Conservation (phyloP, 2,888 invertebrate genomes). For the Troilus luridus region DNA sequence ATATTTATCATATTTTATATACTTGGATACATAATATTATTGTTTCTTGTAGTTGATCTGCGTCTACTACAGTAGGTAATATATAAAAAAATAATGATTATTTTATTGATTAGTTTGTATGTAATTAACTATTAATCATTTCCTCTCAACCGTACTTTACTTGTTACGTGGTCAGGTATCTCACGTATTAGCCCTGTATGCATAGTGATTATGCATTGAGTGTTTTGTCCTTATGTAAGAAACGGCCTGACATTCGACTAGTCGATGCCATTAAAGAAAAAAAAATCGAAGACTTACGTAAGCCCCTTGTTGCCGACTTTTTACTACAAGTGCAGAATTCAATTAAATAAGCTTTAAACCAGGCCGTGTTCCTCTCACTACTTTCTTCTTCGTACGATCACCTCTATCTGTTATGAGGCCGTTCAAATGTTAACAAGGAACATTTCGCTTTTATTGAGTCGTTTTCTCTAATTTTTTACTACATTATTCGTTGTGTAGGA, state of each 20-base stretch:
- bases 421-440: background rate
- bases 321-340: constrained; percentile 19
- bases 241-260: background rate
- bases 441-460: background rate
- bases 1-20: too few species aligned
- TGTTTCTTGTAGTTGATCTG: too few species aligned
- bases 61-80: too few species aligned
- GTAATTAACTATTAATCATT: background rate
- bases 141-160: background rate
- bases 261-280: background rate
- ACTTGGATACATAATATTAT: too few species aligned
- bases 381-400: background rate
- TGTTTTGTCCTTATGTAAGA: background rate
- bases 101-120: background rate
- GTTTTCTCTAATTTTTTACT: background rate
- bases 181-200: background rate
- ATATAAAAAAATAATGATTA: too few species aligned
- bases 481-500: background rate
- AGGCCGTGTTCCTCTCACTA: background rate
- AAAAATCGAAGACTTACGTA: background rate
- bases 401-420: background rate
- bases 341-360: constrained; percentile 13
- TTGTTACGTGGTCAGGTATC: background rate
- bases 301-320: background rate
- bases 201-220: background rate